These are phyloP conservation scores for Strigops habroptila DNA, from an alignment of 2,113 vertebrate species.

Conservation along the genomic window DNA sequence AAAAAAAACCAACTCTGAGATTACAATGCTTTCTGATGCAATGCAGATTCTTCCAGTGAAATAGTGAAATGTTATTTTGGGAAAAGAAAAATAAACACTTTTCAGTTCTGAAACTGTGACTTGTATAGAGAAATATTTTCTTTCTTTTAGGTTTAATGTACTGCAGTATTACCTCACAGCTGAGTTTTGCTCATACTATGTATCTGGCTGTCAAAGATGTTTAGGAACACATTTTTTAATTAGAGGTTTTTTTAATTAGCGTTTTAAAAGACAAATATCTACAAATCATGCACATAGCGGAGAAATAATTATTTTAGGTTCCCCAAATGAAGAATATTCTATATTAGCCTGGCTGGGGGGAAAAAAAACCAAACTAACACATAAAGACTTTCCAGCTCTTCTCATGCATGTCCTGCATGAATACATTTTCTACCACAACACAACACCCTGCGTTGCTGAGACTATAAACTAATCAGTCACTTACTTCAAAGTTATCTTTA, in stretches of 20 bases:
- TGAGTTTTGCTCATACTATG: not conserved
- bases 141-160: not conserved
- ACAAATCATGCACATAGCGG: not conserved
- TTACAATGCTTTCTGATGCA: not conserved
- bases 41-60: not conserved
- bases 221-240: not conserved
- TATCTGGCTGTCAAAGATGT: not conserved
- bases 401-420: not conserved
- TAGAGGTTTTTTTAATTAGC: fast-evolving
- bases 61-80: not conserved
- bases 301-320: not conserved
- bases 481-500: not conserved
- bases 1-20: not conserved
- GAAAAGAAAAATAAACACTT: not conserved
- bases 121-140: not conserved
- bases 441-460: not conserved
- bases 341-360: not conserved
- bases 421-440: not conserved
- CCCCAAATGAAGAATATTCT: not conserved
- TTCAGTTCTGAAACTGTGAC: not conserved
- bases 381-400: not conserved
- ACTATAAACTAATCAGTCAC: not conserved
- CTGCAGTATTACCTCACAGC: not conserved
- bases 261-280: not conserved
- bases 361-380: not conserved